Percentiles rank a stretch among this genome's conserved stretches.
These are phyloP conservation scores for Coryphaenoides rupestris DNA, from an alignment of 2,113 vertebrate genomes.

Conservation along the genomic window DNA sequence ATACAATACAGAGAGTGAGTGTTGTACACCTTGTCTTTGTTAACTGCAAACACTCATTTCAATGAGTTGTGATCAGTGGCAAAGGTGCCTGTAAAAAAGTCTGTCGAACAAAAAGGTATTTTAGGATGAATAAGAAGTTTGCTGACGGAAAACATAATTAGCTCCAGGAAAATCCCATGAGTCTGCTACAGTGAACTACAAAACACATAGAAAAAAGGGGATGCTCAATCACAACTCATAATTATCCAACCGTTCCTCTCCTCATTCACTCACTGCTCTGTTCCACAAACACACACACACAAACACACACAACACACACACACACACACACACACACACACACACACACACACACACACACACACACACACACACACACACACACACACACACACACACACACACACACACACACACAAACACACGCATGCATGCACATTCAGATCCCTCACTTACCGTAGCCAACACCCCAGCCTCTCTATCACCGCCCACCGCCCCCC, in stretches of 20 bases:
- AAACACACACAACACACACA: slow-evolving; percentile 3
- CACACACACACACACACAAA: too few relatives aligned
- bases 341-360: not conserved
- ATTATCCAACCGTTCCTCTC: not conserved
- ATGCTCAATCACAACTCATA: not conserved
- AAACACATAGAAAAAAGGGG: not conserved
- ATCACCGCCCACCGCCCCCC: not conserved
- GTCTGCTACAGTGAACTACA: not conserved
- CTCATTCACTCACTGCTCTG: not conserved
- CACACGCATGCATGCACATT: not conserved
- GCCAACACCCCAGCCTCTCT: not conserved
- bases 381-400: not conserved
- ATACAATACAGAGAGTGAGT: too few relatives aligned
- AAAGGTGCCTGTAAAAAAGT: too few relatives aligned
- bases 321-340: slow-evolving; percentile 5
- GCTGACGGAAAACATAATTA: not conserved
- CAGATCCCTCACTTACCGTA: too few relatives aligned
- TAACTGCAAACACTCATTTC: too few relatives aligned
- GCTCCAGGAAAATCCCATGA: too few relatives aligned
- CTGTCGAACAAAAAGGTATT: too few relatives aligned
- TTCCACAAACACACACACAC: not conserved
- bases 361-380: slow-evolving; percentile 1
- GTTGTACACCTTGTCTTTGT: too few relatives aligned
- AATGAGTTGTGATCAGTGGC: too few relatives aligned
- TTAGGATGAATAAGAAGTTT: not conserved